Evolutionary conservation across 2,797 vertebrate species (phyloP).

Genomic region (Paratrypauchen microcephalus): DNA sequence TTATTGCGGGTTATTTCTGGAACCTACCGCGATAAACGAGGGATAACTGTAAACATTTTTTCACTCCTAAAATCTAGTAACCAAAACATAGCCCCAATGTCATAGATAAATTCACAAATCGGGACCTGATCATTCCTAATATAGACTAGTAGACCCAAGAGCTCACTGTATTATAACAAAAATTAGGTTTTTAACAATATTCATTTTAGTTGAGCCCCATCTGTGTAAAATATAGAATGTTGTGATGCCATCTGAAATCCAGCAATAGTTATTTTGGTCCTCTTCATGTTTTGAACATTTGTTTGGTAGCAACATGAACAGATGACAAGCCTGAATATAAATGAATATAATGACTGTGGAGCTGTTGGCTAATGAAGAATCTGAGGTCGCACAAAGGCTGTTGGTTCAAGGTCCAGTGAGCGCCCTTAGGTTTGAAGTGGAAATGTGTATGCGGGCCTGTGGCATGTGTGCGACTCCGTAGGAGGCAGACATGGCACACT

Average conservation of each 20-base stretch:
- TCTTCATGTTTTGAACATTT: neutral
- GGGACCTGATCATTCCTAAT: no score
- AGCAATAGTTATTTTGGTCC: neutral
- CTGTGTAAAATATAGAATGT: no score
- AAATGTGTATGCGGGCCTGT: slow-evolving; percentile 35
- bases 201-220: no score
- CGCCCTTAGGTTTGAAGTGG: slow-evolving; percentile 43
- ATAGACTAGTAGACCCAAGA: no score
- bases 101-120: no score
- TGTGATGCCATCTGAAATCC: no score
- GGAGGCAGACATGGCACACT: slow-evolving; percentile 40
- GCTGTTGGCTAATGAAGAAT: neutral
- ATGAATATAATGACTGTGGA: slow-evolving; percentile 24
- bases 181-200: no score
- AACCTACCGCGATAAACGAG: no score
- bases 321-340: slow-evolving; percentile 25
- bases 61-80: neutral
- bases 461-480: slow-evolving; percentile 50
- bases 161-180: no score
- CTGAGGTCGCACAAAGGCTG: neutral
- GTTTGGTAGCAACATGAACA: slow-evolving; percentile 10
- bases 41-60: no score
- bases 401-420: slow-evolving; percentile 46
- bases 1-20: no score
- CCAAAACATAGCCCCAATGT: neutral